These are phyloP conservation scores for Tiliacea citrago DNA, from an alignment of 2,888 invertebrate species.

Conservation along the genomic window DNA sequence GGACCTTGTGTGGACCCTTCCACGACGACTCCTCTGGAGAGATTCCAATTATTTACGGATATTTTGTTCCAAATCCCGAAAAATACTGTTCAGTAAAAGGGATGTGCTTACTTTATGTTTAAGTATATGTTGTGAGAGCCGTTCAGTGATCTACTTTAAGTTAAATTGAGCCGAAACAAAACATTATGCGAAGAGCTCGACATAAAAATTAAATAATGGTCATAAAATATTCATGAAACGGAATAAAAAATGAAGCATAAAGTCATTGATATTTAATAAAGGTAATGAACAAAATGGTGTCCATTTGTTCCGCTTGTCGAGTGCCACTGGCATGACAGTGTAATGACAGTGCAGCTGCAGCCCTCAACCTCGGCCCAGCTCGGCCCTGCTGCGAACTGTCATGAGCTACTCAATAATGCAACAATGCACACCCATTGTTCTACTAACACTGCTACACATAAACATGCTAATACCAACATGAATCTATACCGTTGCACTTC, in stretches of 20 bases:
- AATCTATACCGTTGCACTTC: constrained; percentile 43
- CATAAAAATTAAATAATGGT: not conserved
- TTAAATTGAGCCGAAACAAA: constrained; percentile 25
- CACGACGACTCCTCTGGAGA: constrained; percentile 81
- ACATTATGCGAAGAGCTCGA: not conserved
- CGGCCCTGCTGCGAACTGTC: constrained; percentile 70
- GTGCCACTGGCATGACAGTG: constrained; percentile 73
- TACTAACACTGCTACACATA: constrained; percentile 65
- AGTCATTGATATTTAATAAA: constrained; percentile 66
- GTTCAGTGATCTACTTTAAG: constrained; percentile 55
- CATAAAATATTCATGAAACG: constrained; percentile 36
- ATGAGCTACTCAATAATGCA: constrained; percentile 86
- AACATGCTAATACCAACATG: constrained; percentile 49
- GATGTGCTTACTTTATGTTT: constrained; percentile 78
- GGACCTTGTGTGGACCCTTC: constrained; percentile 84
- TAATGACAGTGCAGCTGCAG: constrained; percentile 85
- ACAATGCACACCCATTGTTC: constrained; percentile 79
- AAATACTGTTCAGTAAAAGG: constrained; percentile 82
- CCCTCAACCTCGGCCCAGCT: constrained; percentile 57
- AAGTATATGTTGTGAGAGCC: constrained; percentile 71
- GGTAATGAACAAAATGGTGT: constrained; percentile 76
- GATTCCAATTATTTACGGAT: constrained; percentile 88
- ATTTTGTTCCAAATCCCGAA: constrained; percentile 85
- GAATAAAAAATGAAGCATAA: constrained; percentile 48
- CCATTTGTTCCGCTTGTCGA: constrained; percentile 86